Base-by-base conservation (phyloP, 2,113 vertebrate genomes). In the Hydrochoerus hydrochaeris region DNA sequence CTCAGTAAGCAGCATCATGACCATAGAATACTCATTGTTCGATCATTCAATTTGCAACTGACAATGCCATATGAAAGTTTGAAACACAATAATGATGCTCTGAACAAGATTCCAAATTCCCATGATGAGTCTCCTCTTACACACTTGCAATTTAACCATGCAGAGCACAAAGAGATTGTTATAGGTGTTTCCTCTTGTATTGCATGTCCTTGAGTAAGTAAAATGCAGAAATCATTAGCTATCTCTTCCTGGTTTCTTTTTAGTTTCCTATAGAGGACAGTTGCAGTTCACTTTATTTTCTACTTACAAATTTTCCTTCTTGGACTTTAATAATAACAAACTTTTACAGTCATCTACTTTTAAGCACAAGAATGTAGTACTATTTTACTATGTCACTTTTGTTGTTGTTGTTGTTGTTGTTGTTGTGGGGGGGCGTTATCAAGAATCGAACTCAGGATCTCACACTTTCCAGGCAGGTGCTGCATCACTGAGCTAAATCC, bases 241-340 rank as follows among this genome's bases (percentile, higher is more conserved):
- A 41, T 5, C 10, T 73, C 7, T 88, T 92, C 14, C 30, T 83
- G 14, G 9, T 94, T 95, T 46, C 13, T 73, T 86, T 63, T 92
- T 46, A 91, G 5, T 96, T 75, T 90, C 19, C n/a, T 87, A 44
- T 14, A 30, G 58, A 94, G 22, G 41, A 84, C 14, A 41, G 4
- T 87, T 90, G 41, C 6, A 75, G 5, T 81, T 93, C 93, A 49
- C 16, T 49, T 82, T 93, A 78, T 80, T 94, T 94, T 82, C 17
- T 11, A 83, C 80, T 63, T 82, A 80, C 87, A 20, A 35, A 41
- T 44, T 77, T 88, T 93, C 44, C n/a, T 54, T 82, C 28, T 44
- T 22, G 0, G 4, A 71, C 1, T 52, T 92, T 69, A 84, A 82
- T 49, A 89, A 86, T 54, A 75, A 11, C 17, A 77, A 88, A 7